Percentiles rank a stretch among this genome's conserved stretches.
phyloP scores from a whole-genome alignment of 2,797 vertebrate species.

The Carapus acus region DNA sequence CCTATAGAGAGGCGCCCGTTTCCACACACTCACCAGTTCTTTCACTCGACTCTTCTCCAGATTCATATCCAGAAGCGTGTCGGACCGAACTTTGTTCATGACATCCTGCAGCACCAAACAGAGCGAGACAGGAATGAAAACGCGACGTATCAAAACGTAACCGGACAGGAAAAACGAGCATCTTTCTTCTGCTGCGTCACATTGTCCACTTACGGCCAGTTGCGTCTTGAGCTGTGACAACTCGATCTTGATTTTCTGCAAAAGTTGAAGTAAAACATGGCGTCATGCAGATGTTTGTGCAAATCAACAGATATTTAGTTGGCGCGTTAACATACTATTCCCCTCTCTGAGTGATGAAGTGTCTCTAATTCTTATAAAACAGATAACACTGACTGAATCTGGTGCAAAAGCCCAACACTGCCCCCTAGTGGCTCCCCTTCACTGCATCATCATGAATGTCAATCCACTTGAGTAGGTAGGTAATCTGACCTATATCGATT shows the following conservation, averaged over 20 bases:
- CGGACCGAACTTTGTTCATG: slow-evolving; percentile 83
- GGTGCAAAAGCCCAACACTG: no score
- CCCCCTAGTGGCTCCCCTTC: no score
- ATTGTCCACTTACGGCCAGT: slow-evolving; percentile 76
- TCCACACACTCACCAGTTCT: slow-evolving; percentile 79
- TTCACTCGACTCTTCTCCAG: slow-evolving; percentile 89
- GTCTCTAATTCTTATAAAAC: no score
- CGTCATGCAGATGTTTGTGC: not conserved
- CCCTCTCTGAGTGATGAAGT: no score
- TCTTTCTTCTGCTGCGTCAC: no score
- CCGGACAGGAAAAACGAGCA: not conserved
- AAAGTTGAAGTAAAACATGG: not conserved
- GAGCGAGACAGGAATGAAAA: no score
- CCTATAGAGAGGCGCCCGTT: not conserved
- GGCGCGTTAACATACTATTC: no score
- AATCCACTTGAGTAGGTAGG: no score
- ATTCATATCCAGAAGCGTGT: slow-evolving; percentile 84
- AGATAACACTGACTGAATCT: no score
- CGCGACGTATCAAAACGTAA: not conserved
- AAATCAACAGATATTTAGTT: no score
- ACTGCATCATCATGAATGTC: no score
- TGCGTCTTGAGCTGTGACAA: slow-evolving; percentile 83
- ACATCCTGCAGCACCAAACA: slow-evolving; percentile 84
- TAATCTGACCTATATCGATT: not conserved
- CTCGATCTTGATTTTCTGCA: slow-evolving; percentile 89